Evolutionary conservation across 2,113 vertebrate species (phyloP).

Genomic region (Porphyrio hochstetteri): DNA sequence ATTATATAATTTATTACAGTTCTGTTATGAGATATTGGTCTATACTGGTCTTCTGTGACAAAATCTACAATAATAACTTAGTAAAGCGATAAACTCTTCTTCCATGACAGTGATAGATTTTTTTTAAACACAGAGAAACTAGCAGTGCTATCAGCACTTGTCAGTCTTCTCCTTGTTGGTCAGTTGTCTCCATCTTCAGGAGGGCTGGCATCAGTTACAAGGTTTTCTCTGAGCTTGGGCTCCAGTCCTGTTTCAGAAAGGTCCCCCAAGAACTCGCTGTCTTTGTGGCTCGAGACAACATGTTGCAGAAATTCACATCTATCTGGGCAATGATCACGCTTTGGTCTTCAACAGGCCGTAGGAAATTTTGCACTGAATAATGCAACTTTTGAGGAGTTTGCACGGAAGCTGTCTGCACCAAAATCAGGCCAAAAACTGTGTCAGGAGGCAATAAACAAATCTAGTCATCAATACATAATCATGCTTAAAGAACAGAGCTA

Average conservation of each 20-base stretch:
- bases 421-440: neutral
- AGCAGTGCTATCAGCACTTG: neutral
- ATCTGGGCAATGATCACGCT: neutral
- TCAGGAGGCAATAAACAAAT: constrained; percentile 16
- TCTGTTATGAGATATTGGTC: neutral
- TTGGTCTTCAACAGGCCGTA: neutral
- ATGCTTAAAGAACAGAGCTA: neutral
- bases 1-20: neutral
- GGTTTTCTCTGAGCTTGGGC: neutral
- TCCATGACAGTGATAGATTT: neutral
- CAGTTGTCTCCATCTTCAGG: neutral
- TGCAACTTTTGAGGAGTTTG: neutral
- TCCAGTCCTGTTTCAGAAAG: neutral
- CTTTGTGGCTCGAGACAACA: rapidly evolving
- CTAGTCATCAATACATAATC: constrained; percentile 26
- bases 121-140: neutral
- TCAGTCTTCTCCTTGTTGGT: neutral
- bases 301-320: neutral
- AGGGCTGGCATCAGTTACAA: neutral
- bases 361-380: constrained; percentile 43
- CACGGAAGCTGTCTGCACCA: neutral
- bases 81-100: neutral
- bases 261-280: neutral
- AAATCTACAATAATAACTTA: neutral
- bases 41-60: neutral